These are phyloP conservation scores for Cephus sareptanus DNA, from an alignment of 2,888 invertebrate species.

Conservation along the genomic window DNA sequence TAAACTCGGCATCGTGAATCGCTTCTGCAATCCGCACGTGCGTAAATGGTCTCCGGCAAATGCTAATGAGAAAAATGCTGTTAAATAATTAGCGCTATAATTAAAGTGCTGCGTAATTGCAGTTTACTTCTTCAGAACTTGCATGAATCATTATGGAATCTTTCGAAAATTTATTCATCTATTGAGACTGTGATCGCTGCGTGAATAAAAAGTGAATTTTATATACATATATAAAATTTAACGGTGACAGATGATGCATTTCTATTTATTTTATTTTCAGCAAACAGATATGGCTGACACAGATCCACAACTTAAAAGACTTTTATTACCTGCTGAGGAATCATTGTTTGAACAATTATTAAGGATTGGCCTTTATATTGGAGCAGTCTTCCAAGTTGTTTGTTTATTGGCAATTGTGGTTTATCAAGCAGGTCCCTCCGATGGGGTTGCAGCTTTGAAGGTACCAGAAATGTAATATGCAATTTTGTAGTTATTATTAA, in stretches of 20 bases:
- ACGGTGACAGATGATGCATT: not conserved
- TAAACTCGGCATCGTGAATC: slow-evolving; percentile 14
- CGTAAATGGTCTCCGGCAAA: not conserved
- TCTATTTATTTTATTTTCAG: not conserved
- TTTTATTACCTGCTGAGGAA: slow-evolving; percentile 60
- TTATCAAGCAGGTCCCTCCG: slow-evolving; percentile 60
- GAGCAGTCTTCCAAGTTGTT: slow-evolving; percentile 87
- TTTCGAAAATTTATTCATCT: not conserved
- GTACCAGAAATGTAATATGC: slow-evolving; percentile 60
- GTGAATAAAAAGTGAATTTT: not conserved
- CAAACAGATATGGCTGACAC: slow-evolving; percentile 52
- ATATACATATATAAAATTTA: not conserved
- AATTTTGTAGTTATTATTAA: not conserved
- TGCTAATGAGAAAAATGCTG: not conserved
- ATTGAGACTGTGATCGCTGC: not conserved
- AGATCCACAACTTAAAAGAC: slow-evolving; percentile 59
- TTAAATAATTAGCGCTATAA: not conserved
- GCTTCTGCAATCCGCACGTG: not conserved
- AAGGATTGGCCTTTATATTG: slow-evolving; percentile 79
- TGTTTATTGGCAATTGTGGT: slow-evolving; percentile 87
- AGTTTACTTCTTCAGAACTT: not conserved
- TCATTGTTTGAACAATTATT: slow-evolving; percentile 58
- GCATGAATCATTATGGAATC: not conserved
- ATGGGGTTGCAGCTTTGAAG: slow-evolving; percentile 58
- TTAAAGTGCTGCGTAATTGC: not conserved